Percentiles rank a stretch among this genome's conserved stretches.
phyloP scores from a whole-genome alignment of 2,888 invertebrate species.

The Steinernema scapterisci region DNA sequence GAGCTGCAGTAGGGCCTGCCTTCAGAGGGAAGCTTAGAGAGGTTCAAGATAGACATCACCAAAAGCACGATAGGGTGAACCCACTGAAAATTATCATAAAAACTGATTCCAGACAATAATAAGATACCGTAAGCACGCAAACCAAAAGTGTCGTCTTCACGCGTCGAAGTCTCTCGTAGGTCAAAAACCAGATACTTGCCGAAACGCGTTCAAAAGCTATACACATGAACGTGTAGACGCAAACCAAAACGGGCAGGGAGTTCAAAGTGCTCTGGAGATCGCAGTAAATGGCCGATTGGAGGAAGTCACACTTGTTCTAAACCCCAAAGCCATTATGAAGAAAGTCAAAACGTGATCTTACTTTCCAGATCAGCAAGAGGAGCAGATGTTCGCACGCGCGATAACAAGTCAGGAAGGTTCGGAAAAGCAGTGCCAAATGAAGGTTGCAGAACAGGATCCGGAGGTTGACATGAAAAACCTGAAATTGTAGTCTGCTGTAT shows the following conservation, averaged over 20 bases:
- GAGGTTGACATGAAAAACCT: constrained; percentile 38
- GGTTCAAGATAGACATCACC: no score
- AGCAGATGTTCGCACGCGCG: neutral
- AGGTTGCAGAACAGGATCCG: constrained; percentile 34
- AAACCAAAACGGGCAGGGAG: neutral
- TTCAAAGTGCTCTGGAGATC: neutral
- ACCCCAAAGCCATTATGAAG: no score
- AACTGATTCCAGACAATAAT: neutral
- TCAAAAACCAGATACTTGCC: neutral
- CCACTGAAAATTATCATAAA: neutral
- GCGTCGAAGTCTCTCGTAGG: neutral
- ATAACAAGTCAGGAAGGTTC: neutral
- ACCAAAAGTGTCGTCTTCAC: neutral
- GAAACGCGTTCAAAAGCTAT: neutral
- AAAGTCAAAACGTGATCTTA: neutral
- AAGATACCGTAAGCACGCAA: neutral
- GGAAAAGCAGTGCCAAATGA: neutral
- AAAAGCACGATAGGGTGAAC: no score
- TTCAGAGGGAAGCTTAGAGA: no score
- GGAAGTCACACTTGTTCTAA: neutral
- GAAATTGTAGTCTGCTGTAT: neutral
- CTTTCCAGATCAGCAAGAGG: neutral
- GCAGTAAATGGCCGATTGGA: neutral
- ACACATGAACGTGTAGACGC: neutral
- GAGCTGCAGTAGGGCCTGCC: constrained; percentile 11